These are phyloP conservation scores for Formicarius rufipectus DNA, from an alignment of 2,113 vertebrate species.

Conservation along the genomic window DNA sequence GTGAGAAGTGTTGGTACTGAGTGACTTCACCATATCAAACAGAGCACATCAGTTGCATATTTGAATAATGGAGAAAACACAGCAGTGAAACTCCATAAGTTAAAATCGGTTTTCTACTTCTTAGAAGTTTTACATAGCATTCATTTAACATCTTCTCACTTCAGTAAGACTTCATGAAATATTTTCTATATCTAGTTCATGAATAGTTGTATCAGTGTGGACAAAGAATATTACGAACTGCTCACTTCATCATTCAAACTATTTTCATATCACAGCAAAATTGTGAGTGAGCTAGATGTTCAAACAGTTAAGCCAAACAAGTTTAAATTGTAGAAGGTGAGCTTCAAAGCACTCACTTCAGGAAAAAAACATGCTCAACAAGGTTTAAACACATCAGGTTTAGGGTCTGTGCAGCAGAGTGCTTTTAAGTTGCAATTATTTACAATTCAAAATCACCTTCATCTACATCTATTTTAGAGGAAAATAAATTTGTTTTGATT, in stretches of 20 bases:
- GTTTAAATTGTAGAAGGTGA: background rate
- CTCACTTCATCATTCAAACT: background rate
- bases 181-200: background rate
- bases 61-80: background rate
- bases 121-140: background rate
- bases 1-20: background rate
- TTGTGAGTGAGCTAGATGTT: accelerated
- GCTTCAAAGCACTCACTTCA: background rate
- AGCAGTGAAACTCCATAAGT: background rate
- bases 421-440: background rate
- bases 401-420: background rate
- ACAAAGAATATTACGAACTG: background rate
- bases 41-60: background rate
- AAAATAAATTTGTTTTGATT: background rate
- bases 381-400: background rate
- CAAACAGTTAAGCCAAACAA: background rate
- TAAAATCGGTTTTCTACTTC: background rate
- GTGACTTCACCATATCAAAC: background rate
- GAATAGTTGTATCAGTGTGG: background rate
- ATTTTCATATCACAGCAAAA: background rate
- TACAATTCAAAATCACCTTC: background rate
- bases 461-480: background rate
- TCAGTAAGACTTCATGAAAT: background rate
- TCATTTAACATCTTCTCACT: background rate
- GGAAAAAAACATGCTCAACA: background rate